A percentile compares a stretch with the other conserved stretches of the same genome.
These are phyloP conservation scores for Gastrophysa polygoni DNA, from an alignment of 2,888 invertebrate species.

Conservation along the genomic window DNA sequence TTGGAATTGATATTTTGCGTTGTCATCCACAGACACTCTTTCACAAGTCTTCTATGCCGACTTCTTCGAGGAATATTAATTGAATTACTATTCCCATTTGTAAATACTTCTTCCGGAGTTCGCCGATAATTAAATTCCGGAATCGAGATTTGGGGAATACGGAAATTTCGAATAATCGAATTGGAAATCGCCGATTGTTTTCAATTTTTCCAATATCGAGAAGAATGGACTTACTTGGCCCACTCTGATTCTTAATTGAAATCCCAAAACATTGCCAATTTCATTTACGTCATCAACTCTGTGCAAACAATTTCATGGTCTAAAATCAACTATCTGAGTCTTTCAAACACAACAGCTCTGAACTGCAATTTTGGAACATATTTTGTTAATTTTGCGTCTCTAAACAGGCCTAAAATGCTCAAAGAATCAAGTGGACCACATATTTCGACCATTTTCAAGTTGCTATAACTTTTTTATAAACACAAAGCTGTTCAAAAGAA, in stretches of 20 bases:
- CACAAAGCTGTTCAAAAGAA: too few relatives aligned
- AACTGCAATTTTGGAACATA: too few relatives aligned
- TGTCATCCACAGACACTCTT: conserved; percentile 54
- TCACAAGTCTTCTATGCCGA: conserved; percentile 49
- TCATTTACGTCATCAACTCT: neutral
- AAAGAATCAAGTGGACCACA: too few relatives aligned
- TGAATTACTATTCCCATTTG: conserved; percentile 55
- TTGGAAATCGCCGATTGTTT: conserved; percentile 1
- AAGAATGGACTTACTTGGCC: neutral
- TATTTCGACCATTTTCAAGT: too few relatives aligned
- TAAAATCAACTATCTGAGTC: too few relatives aligned
- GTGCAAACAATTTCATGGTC: too few relatives aligned
- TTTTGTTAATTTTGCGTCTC: too few relatives aligned
- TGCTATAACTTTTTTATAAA: too few relatives aligned
- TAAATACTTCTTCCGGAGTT: conserved; percentile 46
- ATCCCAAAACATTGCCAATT: neutral
- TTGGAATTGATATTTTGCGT: conserved; percentile 57
- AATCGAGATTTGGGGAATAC: conserved; percentile 45
- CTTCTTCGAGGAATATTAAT: conserved; percentile 51
- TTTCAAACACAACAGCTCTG: too few relatives aligned
- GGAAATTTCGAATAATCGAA: conserved; percentile 15
- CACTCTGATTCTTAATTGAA: neutral
- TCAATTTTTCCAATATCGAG: neutral
- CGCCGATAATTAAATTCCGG: conserved; percentile 52
- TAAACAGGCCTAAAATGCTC: too few relatives aligned